Evolutionary conservation across 2,797 vertebrate species (phyloP).

Genomic region (Rhinichthys osculus): DNA sequence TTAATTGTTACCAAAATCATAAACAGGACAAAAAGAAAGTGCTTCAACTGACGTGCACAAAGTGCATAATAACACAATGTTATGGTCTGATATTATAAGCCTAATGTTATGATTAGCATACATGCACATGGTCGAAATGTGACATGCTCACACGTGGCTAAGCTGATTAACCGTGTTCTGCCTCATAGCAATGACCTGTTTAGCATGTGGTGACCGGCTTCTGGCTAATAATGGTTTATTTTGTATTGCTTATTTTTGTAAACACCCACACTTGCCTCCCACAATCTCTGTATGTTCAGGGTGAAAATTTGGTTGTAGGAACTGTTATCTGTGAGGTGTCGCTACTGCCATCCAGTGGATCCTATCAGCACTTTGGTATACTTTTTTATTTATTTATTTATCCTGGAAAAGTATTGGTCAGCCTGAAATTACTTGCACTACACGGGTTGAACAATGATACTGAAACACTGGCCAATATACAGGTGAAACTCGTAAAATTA

Average conservation of each 20-base stretch:
- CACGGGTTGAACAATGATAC: neutral
- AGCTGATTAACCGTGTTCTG: neutral
- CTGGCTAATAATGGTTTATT: slow-evolving; percentile 7
- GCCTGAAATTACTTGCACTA: neutral
- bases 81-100: neutral
- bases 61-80: neutral
- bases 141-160: neutral
- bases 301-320: neutral
- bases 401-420: neutral
- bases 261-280: slow-evolving; percentile 14
- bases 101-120: neutral
- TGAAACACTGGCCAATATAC: neutral
- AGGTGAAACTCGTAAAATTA: too few relatives aligned
- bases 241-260: neutral
- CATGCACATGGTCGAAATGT: neutral
- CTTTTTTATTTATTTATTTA: neutral
- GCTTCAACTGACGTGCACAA: neutral
- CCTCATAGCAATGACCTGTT: neutral
- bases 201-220: neutral
- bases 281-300: slow-evolving; percentile 7
- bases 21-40: neutral
- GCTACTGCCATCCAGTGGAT: slow-evolving; percentile 5
- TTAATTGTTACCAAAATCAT: neutral
- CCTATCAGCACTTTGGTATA: neutral
- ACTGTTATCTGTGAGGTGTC: neutral